Conservation (phyloP, 2,113 vertebrate species). For the Pachypanchax playfairii region DNA sequence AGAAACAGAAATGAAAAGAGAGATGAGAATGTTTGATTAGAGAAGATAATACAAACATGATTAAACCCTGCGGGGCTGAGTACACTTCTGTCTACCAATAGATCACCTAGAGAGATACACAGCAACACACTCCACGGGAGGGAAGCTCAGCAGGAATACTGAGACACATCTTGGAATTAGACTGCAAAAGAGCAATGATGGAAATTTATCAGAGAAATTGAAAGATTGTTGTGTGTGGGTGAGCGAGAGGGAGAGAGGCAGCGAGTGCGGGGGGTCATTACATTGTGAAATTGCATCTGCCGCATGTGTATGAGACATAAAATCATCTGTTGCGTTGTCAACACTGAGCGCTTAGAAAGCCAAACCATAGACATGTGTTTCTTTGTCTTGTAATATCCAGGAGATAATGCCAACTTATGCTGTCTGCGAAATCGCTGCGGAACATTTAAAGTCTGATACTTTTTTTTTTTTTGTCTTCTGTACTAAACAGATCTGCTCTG, state of each 20-base stretch:
- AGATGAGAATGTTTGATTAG: slow-evolving; percentile 73
- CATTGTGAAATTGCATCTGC: slow-evolving; percentile 25
- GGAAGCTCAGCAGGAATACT: slow-evolving; percentile 52
- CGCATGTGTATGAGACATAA: slow-evolving; percentile 8
- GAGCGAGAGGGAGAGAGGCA: slow-evolving; percentile 18
- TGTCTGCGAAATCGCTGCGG: not conserved
- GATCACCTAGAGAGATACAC: slow-evolving; percentile 72
- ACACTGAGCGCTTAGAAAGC: slow-evolving; percentile 18
- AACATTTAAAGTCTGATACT: not conserved
- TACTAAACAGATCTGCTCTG: not conserved
- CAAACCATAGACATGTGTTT: not conserved
- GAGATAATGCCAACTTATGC: not conserved
- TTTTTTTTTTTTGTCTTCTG: not conserved
- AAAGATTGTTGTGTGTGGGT: slow-evolving; percentile 28
- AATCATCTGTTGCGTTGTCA: slow-evolving; percentile 29
- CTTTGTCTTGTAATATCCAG: slow-evolving; percentile 9
- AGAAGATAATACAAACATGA: slow-evolving; percentile 75
- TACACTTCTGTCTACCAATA: slow-evolving; percentile 69
- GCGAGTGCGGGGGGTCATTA: slow-evolving; percentile 32
- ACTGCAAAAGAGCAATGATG: slow-evolving; percentile 53
- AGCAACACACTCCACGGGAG: slow-evolving; percentile 63
- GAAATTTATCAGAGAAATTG: slow-evolving; percentile 57
- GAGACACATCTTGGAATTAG: slow-evolving; percentile 66
- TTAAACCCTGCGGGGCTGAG: slow-evolving; percentile 73
- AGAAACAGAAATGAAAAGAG: slow-evolving; percentile 64